These are phyloP conservation scores for Hylaea fasciaria DNA, from an alignment of 2,888 invertebrate genomes.

Conservation along the genomic window DNA sequence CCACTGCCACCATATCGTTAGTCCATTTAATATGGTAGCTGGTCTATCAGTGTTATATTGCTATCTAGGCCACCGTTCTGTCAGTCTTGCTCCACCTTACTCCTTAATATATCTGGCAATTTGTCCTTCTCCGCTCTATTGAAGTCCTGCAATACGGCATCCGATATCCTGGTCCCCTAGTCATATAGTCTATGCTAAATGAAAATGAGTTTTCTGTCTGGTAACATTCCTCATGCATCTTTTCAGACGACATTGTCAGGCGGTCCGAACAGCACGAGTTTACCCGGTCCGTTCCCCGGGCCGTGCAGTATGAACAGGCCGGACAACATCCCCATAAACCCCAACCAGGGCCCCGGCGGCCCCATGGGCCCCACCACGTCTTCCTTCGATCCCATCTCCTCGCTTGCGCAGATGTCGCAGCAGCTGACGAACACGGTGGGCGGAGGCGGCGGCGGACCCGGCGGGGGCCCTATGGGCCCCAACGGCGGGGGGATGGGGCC, in stretches of 20 bases:
- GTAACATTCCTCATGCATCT: background rate
- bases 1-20: too few relatives aligned
- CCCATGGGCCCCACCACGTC: conserved; percentile 82
- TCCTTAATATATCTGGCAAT: too few relatives aligned
- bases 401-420: conserved; percentile 97
- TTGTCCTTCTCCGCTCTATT: too few relatives aligned
- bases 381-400: conserved; percentile 96
- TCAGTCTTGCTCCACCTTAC: too few relatives aligned
- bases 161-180: too few relatives aligned
- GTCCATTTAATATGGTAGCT: too few relatives aligned
- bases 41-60: too few relatives aligned
- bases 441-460: conserved; percentile 73
- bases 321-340: conserved; percentile 80
- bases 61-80: too few relatives aligned
- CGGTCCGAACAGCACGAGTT: conserved; percentile 77
- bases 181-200: too few relatives aligned
- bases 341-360: conserved; percentile 82
- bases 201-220: too few relatives aligned
- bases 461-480: conserved; percentile 72
- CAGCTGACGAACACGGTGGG: conserved; percentile 91
- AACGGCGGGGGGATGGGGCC: conserved; percentile 70
- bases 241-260: conserved; percentile 77
- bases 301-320: conserved; percentile 79
- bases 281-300: conserved; percentile 82
- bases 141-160: too few relatives aligned